These are phyloP conservation scores for Rhabdornis inornatus DNA, from an alignment of 2,113 vertebrate genomes.

Conservation along the genomic window DNA sequence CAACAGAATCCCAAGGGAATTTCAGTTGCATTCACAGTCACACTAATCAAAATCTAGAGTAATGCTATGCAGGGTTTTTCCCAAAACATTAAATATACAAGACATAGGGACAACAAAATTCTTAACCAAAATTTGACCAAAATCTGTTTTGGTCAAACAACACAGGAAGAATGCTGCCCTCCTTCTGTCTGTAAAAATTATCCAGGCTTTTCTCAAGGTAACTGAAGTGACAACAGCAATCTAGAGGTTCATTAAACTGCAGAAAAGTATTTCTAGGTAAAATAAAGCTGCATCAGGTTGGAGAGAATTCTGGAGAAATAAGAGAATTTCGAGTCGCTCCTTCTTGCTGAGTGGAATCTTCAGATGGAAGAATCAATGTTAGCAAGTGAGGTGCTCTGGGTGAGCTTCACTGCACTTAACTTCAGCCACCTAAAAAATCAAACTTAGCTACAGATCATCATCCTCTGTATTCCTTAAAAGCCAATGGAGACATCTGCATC, in stretches of 20 bases:
- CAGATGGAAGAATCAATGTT: not conserved
- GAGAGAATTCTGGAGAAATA: not conserved
- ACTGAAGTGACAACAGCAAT: not conserved
- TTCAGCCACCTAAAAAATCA: not conserved
- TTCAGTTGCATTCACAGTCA: not conserved
- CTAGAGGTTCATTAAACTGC: not conserved
- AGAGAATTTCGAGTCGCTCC: fast-evolving
- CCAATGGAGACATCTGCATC: not conserved
- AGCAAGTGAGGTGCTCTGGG: not conserved
- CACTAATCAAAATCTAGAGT: not conserved
- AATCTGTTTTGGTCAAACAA: not conserved
- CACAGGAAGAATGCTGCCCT: not conserved
- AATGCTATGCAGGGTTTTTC: not conserved
- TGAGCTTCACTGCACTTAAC: not conserved
- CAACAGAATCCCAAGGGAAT: not conserved
- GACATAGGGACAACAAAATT: not conserved
- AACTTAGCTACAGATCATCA: not conserved
- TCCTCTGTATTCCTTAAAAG: not conserved
- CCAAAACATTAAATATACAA: not conserved
- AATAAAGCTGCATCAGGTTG: not conserved
- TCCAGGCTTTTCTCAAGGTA: not conserved
- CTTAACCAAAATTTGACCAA: not conserved
- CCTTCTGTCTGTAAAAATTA: not conserved
- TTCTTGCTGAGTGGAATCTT: not conserved
- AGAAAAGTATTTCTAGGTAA: not conserved